A percentile compares a stretch with the other conserved stretches of the same genome.
These are phyloP conservation scores for Calliopum simillimum DNA, from an alignment of 2,888 invertebrate genomes.

Conservation along the genomic window DNA sequence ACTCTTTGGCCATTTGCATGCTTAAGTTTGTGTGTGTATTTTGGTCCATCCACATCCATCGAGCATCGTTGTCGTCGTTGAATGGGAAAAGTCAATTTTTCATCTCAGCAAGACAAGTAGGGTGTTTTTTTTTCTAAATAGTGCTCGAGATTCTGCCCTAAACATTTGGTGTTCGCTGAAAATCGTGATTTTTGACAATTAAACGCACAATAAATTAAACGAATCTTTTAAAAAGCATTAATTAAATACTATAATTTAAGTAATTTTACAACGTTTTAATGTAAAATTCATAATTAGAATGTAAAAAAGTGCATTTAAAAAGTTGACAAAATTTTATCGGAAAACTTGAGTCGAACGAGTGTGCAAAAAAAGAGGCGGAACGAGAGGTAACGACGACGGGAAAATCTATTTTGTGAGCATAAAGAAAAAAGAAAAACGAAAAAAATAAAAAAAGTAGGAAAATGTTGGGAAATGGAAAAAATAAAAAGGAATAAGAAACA, in stretches of 20 bases:
- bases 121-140: conserved; percentile 51
- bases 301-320: conserved; percentile 1
- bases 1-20: neutral
- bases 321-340: conserved; percentile 16
- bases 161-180: conserved; percentile 25
- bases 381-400: conserved; percentile 38
- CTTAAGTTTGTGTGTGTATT: conserved; percentile 15
- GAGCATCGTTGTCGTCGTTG: conserved; percentile 9
- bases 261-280: conserved; percentile 9
- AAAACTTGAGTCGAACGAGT: neutral
- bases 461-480: neutral
- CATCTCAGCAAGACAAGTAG: conserved; percentile 53
- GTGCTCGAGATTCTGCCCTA: conserved; percentile 36
- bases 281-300: conserved; percentile 26
- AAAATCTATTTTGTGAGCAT: conserved; percentile 23
- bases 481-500: conserved; percentile 34
- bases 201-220: conserved; percentile 37
- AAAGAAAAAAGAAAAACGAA: neutral
- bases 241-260: neutral
- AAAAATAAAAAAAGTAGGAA: neutral
- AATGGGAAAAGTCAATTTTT: conserved; percentile 53
- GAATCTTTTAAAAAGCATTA: conserved; percentile 21
- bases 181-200: conserved; percentile 31
- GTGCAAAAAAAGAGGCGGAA: neutral
- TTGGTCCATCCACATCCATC: conserved; percentile 27